Base-by-base conservation (phyloP, 1,140 invertebrate species). In the Xylocopa sonorina region DNA sequence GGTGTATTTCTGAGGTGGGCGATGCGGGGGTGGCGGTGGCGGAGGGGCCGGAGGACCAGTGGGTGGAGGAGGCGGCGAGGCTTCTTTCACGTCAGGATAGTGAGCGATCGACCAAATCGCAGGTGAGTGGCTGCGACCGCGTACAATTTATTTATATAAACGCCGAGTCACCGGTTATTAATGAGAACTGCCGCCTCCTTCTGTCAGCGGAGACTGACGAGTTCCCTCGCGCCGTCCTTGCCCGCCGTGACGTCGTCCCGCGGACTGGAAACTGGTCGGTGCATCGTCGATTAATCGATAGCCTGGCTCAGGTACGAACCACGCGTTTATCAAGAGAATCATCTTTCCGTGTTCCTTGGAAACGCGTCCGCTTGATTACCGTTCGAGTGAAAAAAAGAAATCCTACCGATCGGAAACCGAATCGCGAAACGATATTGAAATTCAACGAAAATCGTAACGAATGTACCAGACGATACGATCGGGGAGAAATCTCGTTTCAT, bases 81-180 rank as follows among this genome's bases (percentile, higher is more conserved):
- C 83, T 84, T 88, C 88, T 89, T 89, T 89, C 87, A 89, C 79
- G 87, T 89, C 88, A 89, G 81, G 82, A 85, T 80, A 78, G 80
- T 90, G 89, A 90, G 80, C 88, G 88, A 90, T 90, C 83, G 87
- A 88, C 78, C 82, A 75, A 86, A 84, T 87, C 88, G 86, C 88
- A 89, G 87, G 89, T 88, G 87, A 89, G 86, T 88, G 86, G 87
- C 83, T 83, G 84, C 83, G 80, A 86, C 88, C 75, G 80, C 78
- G 80, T 74, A 88, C 80, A 82, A 90, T 90, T 88, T 90, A 90
- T 89, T 90, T 90, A 88, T 89, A 89, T 84, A 89, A 89, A 88
- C 83, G 88, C 80, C 86, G 82, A 89, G 89, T 90, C 89, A 89
- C 86, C 78, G 72, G 86, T 90, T 90, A 90, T 89, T 90, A 89